These are phyloP conservation scores for Lasioglossum oenotherae DNA, from an alignment of 2,888 invertebrate species.

Conservation along the genomic window DNA sequence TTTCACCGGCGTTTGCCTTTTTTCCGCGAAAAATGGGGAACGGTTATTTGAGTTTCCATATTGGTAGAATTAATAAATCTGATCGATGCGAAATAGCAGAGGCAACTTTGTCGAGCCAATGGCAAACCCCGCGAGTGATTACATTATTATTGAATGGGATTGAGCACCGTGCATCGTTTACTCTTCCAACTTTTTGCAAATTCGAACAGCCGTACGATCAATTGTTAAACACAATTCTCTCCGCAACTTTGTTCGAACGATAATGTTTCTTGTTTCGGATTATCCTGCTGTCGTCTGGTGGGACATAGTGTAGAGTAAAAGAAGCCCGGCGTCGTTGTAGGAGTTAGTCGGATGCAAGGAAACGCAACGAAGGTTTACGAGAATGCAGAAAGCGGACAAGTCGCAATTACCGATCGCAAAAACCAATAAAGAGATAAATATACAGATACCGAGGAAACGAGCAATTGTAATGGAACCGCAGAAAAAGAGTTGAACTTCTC, in stretches of 20 bases:
- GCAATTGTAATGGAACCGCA: conserved; percentile 25
- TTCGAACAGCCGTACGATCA: not conserved
- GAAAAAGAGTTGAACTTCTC: conserved; percentile 28
- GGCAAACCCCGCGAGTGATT: not conserved
- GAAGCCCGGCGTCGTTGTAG: not conserved
- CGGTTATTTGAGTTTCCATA: not conserved
- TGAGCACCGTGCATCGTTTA: not conserved
- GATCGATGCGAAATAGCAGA: not conserved
- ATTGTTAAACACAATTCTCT: not conserved
- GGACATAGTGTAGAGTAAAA: not conserved
- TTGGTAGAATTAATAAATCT: not conserved
- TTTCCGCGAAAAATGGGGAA: not conserved
- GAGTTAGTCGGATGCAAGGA: not conserved
- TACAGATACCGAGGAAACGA: conserved; percentile 22
- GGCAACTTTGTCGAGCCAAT: not conserved
- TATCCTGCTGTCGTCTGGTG: not conserved
- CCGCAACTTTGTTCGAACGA: not conserved
- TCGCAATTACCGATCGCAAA: conserved; percentile 34
- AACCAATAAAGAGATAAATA: conserved; percentile 39
- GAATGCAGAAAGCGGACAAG: conserved; percentile 15
- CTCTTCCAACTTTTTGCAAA: not conserved
- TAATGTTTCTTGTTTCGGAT: not conserved
- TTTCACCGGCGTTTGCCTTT: not conserved
- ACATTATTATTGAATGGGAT: not conserved
- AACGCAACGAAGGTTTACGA: conserved; percentile 12